Conservation (phyloP, 2,797 vertebrate genomes). For the Alectoris magna region DNA sequence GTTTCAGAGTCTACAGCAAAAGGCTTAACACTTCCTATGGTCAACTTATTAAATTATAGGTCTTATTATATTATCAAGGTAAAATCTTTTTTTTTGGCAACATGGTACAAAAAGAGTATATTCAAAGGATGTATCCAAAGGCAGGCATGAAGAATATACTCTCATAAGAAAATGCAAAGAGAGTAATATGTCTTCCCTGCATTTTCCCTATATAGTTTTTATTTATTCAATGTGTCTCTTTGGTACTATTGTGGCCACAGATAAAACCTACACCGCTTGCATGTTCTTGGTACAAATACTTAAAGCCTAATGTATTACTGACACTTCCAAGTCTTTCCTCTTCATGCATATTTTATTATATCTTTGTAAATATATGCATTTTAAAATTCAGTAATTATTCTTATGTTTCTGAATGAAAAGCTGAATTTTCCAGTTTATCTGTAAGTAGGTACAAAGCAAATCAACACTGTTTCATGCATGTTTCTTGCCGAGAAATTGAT, state of each 20-base stretch:
- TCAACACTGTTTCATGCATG: conserved; percentile 47
- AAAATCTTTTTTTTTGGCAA: neutral
- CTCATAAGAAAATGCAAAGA: neutral
- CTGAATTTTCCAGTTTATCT: conserved; percentile 73
- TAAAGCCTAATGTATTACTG: neutral
- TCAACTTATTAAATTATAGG: neutral
- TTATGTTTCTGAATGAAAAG: conserved; percentile 72
- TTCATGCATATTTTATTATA: conserved; percentile 32
- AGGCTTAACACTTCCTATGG: neutral
- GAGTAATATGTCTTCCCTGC: accelerated
- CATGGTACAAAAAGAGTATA: neutral
- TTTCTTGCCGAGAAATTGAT: conserved; percentile 72
- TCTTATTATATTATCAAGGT: neutral
- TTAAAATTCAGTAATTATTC: conserved; percentile 55
- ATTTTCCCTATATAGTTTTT: neutral
- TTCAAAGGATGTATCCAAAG: neutral
- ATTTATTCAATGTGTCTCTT: neutral
- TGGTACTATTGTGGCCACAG: neutral
- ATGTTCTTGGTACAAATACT: neutral
- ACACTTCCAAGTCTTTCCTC: conserved; percentile 1
- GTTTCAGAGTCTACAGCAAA: neutral
- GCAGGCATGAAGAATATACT: neutral
- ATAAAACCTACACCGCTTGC: neutral
- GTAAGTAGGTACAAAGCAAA: conserved; percentile 63
- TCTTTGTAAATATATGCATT: conserved; percentile 49